These are phyloP conservation scores for Mythimna loreyi DNA, from an alignment of 2,888 invertebrate genomes.

Conservation along the genomic window DNA sequence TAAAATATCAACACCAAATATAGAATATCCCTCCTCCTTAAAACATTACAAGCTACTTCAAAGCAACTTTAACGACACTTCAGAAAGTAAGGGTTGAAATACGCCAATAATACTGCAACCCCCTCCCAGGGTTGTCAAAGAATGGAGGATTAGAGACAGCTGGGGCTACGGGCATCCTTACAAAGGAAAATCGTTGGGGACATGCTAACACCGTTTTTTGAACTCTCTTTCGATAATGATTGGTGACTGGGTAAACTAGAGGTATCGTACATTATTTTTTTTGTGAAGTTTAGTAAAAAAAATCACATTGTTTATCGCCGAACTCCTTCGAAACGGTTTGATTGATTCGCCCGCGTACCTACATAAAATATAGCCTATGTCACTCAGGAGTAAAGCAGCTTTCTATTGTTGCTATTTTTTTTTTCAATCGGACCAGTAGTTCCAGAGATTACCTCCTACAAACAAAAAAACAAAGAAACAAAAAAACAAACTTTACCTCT, in stretches of 20 bases:
- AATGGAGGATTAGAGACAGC: conserved; percentile 69
- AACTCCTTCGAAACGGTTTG: too few species aligned
- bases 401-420: too few species aligned
- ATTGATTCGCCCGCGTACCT: too few species aligned
- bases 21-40: conserved; percentile 37
- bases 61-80: conserved; percentile 58
- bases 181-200: conserved; percentile 75
- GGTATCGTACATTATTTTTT: conserved; percentile 8
- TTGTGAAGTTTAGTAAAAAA: not conserved
- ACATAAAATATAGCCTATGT: too few species aligned
- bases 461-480: too few species aligned
- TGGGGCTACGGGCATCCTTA: conserved; percentile 61
- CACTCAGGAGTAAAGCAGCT: too few species aligned
- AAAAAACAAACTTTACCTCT: too few species aligned
- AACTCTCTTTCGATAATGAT: conserved; percentile 66
- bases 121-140: conserved; percentile 60
- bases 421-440: too few species aligned
- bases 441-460: too few species aligned
- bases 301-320: too few species aligned
- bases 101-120: conserved; percentile 57
- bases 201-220: conserved; percentile 75
- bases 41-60: conserved; percentile 48
- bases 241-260: conserved; percentile 28
- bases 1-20: conserved; percentile 28
- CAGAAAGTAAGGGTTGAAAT: conserved; percentile 60